Evolutionary conservation across 2,888 invertebrate genomes (phyloP).

Genomic region (Podotricha telesiphe): DNA sequence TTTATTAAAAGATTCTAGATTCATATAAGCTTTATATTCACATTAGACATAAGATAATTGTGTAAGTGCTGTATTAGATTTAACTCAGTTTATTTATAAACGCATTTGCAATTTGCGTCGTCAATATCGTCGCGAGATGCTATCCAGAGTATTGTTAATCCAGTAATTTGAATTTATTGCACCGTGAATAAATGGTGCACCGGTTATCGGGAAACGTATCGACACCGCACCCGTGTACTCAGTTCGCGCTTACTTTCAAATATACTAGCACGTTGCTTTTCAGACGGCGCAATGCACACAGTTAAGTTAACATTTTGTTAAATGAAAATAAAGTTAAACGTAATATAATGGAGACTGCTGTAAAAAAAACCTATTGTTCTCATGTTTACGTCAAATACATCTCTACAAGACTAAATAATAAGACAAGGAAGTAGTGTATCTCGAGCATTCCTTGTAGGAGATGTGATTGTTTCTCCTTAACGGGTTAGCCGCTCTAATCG

Average conservation of each 20-base stretch:
- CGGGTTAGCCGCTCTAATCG: slow-evolving; percentile 73
- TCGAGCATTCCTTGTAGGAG: slow-evolving; percentile 68
- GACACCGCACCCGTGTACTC: slow-evolving; percentile 62
- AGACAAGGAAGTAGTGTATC: slow-evolving; percentile 60
- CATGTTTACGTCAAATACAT: slow-evolving; percentile 29
- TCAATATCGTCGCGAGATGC: slow-evolving; percentile 62
- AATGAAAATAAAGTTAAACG: not conserved
- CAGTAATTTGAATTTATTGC: slow-evolving; percentile 85
- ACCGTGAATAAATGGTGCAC: slow-evolving; percentile 79
- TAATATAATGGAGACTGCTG: not conserved
- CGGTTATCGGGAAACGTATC: slow-evolving; percentile 75
- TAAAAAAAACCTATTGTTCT: slow-evolving; percentile 2
- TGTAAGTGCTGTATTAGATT: slow-evolving; percentile 27
- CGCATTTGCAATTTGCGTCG: slow-evolving; percentile 33
- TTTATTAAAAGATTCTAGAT: not conserved
- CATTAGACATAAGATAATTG: not conserved
- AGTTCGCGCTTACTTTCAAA: slow-evolving; percentile 50
- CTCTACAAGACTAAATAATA: slow-evolving; percentile 37
- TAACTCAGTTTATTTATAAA: slow-evolving; percentile 23
- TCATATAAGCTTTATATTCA: not conserved
- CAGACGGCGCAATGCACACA: slow-evolving; percentile 42
- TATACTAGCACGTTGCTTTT: slow-evolving; percentile 40
- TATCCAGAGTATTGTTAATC: slow-evolving; percentile 83
- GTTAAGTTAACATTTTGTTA: slow-evolving; percentile 5
- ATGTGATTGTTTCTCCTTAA: slow-evolving; percentile 82